Conservation (phyloP, 1,140 invertebrate species). For the Aphis gossypii region DNA sequence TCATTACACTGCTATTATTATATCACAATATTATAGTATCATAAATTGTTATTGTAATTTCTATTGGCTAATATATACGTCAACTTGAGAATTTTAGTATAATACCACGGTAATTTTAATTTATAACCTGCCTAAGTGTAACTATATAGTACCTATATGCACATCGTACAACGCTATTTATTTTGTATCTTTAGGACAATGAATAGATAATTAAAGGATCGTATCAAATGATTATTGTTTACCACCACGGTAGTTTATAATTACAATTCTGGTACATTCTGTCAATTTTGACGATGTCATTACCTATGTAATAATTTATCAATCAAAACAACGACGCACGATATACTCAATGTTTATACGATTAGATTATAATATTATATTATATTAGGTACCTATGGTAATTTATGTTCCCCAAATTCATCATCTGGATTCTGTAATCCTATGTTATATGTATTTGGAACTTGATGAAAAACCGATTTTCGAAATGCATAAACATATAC, state of each 20-base stretch:
- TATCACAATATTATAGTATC: constrained; percentile 1
- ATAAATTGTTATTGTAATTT: constrained; percentile 4
- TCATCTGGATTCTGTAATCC: neutral
- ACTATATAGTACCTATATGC: neutral
- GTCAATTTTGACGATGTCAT: neutral
- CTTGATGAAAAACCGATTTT: neutral
- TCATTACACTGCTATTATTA: neutral
- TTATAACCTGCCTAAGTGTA: neutral
- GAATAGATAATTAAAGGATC: constrained; percentile 48
- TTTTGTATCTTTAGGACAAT: neutral
- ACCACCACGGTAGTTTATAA: constrained; percentile 14
- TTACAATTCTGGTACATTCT: neutral
- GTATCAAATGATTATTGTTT: constrained; percentile 38
- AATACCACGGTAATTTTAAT: constrained; percentile 40
- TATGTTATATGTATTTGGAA: neutral
- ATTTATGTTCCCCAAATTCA: neutral
- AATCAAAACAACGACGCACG: constrained; percentile 41
- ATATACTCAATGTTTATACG: neutral
- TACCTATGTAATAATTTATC: constrained; percentile 27
- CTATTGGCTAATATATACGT: neutral
- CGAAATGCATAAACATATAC: neutral
- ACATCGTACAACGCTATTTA: neutral
- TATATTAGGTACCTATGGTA: neutral
- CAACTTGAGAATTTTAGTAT: neutral
- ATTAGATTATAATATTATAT: constrained; percentile 22